phyloP scores from a whole-genome alignment of 2,888 invertebrate genomes.

The Slavum lentiscoides region DNA sequence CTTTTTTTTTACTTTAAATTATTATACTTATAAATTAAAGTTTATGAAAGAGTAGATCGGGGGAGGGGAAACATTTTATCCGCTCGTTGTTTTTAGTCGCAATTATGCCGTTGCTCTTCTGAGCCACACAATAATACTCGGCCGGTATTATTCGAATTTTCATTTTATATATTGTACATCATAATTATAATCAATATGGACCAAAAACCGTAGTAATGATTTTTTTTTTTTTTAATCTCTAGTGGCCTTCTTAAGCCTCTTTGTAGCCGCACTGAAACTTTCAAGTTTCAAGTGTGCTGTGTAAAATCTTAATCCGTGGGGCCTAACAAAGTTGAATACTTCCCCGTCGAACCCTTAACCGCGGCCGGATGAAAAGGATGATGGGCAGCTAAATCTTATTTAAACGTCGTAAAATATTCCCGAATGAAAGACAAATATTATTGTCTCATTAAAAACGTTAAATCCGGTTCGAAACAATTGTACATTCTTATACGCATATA shows the following conservation, averaged over 20 bases:
- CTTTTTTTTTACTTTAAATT: too few relatives aligned
- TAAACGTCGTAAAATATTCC: slow-evolving; percentile 20
- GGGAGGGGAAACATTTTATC: too few relatives aligned
- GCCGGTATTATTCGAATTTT: too few relatives aligned
- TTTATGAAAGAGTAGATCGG: too few relatives aligned
- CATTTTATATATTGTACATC: too few relatives aligned
- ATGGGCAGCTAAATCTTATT: neutral
- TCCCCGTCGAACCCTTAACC: neutral
- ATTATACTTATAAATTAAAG: too few relatives aligned
- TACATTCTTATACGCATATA: neutral
- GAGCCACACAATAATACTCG: too few relatives aligned
- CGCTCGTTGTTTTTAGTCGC: too few relatives aligned
- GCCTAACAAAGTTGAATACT: slow-evolving; percentile 14
- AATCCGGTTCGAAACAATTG: neutral
- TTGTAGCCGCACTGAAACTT: slow-evolving; percentile 12
- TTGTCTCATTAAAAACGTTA: neutral
- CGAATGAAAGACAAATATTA: slow-evolving; percentile 22
- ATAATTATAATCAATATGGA: too few relatives aligned
- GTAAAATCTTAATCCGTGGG: slow-evolving; percentile 22
- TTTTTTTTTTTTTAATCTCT: neutral
- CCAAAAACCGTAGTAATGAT: neutral
- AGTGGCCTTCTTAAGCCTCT: neutral
- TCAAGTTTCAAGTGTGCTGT: neutral
- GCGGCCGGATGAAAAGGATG: too few relatives aligned
- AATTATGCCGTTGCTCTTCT: too few relatives aligned